These are phyloP conservation scores for Percina caprodes DNA, from an alignment of 2,113 vertebrate genomes.

Conservation along the genomic window DNA sequence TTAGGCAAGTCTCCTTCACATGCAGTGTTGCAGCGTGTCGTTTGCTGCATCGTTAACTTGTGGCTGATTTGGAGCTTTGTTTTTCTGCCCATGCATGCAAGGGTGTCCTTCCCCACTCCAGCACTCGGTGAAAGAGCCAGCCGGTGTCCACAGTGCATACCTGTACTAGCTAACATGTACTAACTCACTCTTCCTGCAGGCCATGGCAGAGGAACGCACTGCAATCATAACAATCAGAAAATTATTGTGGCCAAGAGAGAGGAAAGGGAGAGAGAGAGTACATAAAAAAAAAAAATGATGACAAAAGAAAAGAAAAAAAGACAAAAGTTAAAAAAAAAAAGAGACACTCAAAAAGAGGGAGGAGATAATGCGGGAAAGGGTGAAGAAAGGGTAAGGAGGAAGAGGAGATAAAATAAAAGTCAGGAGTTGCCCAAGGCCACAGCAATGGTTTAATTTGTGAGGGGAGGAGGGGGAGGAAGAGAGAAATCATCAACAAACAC, in stretches of 20 bases:
- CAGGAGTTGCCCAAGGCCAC: constrained; percentile 61
- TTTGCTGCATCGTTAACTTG: constrained; percentile 4
- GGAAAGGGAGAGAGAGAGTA: constrained; percentile 18
- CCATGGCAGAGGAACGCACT: constrained; percentile 76
- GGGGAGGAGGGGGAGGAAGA: constrained; percentile 72
- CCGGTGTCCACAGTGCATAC: constrained; percentile 77
- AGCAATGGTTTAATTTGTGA: constrained; percentile 33
- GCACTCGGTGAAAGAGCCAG: constrained; percentile 43
- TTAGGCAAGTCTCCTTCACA: no score
- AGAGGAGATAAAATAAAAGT: constrained; percentile 53
- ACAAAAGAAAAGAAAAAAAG: constrained; percentile 7
- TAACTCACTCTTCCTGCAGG: constrained; percentile 84
- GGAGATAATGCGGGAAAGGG: background rate
- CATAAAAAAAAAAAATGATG: background rate
- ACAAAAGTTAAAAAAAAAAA: constrained; percentile 32
- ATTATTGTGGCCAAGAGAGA: constrained; percentile 60
- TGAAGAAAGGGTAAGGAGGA: constrained; percentile 25
- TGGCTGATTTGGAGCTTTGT: background rate
- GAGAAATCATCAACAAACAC: constrained; percentile 82
- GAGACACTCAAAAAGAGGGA: background rate
- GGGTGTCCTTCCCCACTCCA: constrained; percentile 9
- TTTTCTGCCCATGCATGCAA: constrained; percentile 23
- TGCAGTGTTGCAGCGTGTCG: background rate
- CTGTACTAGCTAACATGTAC: constrained; percentile 82
- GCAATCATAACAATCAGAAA: constrained; percentile 79